phyloP scores from a whole-genome alignment of 2,797 vertebrate species.

The Trachurus trachurus region DNA sequence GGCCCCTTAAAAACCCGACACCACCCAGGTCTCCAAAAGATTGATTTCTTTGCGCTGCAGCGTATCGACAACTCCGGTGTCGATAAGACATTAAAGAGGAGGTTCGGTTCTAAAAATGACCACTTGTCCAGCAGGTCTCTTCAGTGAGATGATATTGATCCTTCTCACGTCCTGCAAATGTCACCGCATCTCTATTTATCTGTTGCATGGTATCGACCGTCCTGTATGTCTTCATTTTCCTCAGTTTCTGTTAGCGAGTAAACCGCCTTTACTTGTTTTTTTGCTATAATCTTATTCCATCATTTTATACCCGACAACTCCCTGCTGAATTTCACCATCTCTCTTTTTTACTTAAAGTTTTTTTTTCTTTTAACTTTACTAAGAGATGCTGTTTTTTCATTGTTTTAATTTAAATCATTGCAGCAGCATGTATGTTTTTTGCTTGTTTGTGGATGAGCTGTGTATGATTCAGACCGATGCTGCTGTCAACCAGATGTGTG shows the following conservation, averaged over 20 bases:
- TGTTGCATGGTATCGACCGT: constrained; percentile 4
- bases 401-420: not conserved
- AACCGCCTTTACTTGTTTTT: not conserved
- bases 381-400: no score
- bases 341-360: not conserved
- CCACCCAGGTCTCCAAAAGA: not conserved
- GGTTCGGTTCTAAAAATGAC: constrained; percentile 14
- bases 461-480: not conserved
- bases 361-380: not conserved
- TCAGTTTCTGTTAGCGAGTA: not conserved
- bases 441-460: not conserved
- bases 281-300: no score
- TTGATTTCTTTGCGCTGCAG: constrained; percentile 39
- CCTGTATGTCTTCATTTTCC: constrained; percentile 10
- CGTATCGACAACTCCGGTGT: constrained; percentile 33
- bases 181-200: constrained; percentile 41
- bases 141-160: constrained; percentile 39
- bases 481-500: not conserved
- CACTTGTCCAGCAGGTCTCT: constrained; percentile 11
- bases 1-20: not conserved
- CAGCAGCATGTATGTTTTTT: not conserved
- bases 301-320: not conserved
- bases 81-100: constrained; percentile 2
- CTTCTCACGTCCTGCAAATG: constrained; percentile 45
- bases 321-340: no score